phyloP scores from a whole-genome alignment of 1,140 invertebrate species.

The Copidosoma floridanum region DNA sequence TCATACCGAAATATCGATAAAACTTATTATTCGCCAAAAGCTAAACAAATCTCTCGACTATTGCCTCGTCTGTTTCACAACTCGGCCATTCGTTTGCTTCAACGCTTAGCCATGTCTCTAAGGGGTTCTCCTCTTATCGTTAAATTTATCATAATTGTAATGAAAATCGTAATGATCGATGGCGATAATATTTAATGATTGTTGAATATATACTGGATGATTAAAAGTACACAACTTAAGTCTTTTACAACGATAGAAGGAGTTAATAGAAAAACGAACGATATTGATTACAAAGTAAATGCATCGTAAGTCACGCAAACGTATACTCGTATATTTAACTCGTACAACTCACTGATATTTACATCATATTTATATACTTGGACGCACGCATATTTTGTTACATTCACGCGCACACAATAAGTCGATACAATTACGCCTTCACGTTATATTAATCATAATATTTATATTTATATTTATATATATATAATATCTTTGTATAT shows the following conservation, averaged over 20 bases:
- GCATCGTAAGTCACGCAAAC: conserved; percentile 14
- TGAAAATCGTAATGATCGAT: neutral
- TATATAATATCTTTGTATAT: conserved; percentile 30
- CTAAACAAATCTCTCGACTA: too few relatives aligned
- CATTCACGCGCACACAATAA: conserved; percentile 18
- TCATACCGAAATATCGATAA: too few relatives aligned
- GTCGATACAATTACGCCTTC: conserved; percentile 20
- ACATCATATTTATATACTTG: conserved; percentile 6
- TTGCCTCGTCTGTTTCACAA: too few relatives aligned
- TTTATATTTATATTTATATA: conserved; percentile 34
- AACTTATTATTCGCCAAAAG: too few relatives aligned
- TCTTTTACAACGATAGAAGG: neutral
- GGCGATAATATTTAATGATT: too few relatives aligned
- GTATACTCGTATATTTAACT: conserved; percentile 14
- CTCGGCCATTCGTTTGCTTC: too few relatives aligned
- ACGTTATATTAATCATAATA: conserved; percentile 41
- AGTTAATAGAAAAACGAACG: neutral
- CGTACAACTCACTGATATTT: conserved; percentile 26
- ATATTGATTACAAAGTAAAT: conserved; percentile 18
- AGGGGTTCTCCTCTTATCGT: too few relatives aligned
- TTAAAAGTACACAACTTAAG: neutral
- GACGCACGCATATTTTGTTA: neutral
- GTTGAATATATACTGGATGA: conserved; percentile 3
- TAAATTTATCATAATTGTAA: neutral
- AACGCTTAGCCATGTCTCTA: too few relatives aligned